phyloP scores from a whole-genome alignment of 1,140 invertebrate species.

The Harpegnathos saltator region DNA sequence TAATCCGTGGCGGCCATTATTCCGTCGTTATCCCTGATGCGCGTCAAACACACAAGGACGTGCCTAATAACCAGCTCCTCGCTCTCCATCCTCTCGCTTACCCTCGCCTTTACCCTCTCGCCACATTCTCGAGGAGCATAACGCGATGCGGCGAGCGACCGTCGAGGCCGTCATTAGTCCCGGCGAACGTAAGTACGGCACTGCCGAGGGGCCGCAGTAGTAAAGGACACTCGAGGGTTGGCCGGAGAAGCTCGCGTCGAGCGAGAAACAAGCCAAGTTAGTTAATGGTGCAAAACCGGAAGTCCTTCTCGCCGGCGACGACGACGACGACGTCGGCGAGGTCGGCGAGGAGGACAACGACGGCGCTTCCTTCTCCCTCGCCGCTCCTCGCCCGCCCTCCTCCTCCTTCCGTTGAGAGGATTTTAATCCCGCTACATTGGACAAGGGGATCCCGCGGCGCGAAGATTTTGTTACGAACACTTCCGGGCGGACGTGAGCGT shows the following conservation, averaged over 20 bases:
- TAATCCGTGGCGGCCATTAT: constrained; percentile 16
- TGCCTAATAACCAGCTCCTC: constrained; percentile 43
- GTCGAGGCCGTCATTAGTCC: constrained; percentile 58
- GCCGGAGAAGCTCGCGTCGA: constrained; percentile 8
- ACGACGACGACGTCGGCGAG: not conserved
- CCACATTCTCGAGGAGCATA: constrained; percentile 20
- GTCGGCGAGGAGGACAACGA: no score
- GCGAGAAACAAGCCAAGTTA: constrained; percentile 54
- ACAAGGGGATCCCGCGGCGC: constrained; percentile 9
- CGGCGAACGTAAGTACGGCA: constrained; percentile 37
- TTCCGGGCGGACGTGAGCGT: constrained; percentile 43
- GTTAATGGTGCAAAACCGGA: constrained; percentile 67
- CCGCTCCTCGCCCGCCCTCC: no score
- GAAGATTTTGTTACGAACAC: constrained; percentile 51
- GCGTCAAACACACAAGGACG: constrained; percentile 28
- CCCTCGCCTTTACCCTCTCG: constrained; percentile 4
- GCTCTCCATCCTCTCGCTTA: constrained; percentile 22
- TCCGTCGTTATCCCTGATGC: constrained; percentile 22
- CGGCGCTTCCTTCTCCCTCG: no score
- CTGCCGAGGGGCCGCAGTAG: constrained; percentile 10
- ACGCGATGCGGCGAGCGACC: constrained; percentile 21
- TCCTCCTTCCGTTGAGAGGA: constrained; percentile 31
- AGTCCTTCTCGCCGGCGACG: constrained; percentile 1
- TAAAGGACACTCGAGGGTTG: constrained; percentile 49
- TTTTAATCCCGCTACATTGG: constrained; percentile 57